These are phyloP conservation scores for Dryomyza anilis DNA, from an alignment of 2,888 invertebrate genomes.

Conservation along the genomic window DNA sequence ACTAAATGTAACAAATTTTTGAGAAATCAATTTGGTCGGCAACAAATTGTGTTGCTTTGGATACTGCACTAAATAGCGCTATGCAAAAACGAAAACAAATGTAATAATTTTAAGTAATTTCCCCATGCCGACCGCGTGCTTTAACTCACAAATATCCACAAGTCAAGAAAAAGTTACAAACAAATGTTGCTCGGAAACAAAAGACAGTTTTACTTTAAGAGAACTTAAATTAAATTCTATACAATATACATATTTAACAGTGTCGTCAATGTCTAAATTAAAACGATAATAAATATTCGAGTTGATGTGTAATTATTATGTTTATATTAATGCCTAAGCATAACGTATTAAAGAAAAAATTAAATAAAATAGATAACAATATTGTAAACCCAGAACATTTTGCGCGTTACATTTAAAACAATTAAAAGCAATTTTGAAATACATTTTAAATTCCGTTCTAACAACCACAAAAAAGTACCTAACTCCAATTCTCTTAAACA, in stretches of 20 bases:
- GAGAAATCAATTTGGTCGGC: neutral
- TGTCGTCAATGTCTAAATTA: conserved; percentile 1
- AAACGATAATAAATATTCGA: neutral
- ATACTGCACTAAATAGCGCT: no score
- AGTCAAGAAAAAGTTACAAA: no score
- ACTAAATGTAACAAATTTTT: neutral
- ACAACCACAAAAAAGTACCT: no score
- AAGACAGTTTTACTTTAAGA: conserved; percentile 12
- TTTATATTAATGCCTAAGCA: no score
- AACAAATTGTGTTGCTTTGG: neutral
- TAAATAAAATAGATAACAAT: neutral
- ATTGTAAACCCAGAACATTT: neutral
- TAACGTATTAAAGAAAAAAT: neutral
- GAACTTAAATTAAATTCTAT: neutral
- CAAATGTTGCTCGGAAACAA: no score
- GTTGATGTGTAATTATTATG: conserved; percentile 4
- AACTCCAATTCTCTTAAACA: no score
- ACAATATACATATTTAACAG: conserved; percentile 9
- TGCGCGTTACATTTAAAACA: neutral
- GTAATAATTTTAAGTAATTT: no score
- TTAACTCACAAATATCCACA: no score
- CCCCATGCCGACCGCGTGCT: no score
- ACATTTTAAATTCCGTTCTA: no score
- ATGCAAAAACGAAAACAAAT: neutral
- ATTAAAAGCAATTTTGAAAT: no score